These are phyloP conservation scores for Cavia porcellus DNA, from an alignment of 2,113 vertebrate genomes.

Conservation along the genomic window DNA sequence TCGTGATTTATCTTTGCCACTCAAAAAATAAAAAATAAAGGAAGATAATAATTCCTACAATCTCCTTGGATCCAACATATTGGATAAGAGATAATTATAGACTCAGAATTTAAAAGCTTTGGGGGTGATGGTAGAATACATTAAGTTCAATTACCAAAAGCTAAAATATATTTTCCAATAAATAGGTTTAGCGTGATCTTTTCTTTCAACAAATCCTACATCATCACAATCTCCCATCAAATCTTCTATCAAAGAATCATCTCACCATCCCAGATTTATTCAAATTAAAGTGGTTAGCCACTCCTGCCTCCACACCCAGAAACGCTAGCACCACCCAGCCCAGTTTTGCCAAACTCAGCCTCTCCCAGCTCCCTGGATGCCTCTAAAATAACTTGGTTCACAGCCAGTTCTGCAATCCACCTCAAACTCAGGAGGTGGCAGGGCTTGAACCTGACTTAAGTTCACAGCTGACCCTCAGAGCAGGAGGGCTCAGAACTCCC, in stretches of 20 bases:
- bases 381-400: constrained; percentile 66
- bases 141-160: constrained; percentile 15
- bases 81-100: constrained; percentile 27
- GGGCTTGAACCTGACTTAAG: not conserved
- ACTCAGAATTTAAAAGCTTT: constrained; percentile 57
- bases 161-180: constrained; percentile 55
- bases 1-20: constrained; percentile 26
- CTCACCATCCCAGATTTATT: constrained; percentile 69
- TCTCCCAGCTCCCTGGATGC: constrained; percentile 72
- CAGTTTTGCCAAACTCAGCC: constrained; percentile 62
- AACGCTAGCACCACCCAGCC: constrained; percentile 68
- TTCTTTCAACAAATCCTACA: constrained; percentile 37
- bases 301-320: constrained; percentile 78
- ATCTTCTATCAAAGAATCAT: constrained; percentile 62
- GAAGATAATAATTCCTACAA: not conserved
- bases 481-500: not conserved
- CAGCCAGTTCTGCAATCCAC: constrained; percentile 54
- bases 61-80: constrained; percentile 27
- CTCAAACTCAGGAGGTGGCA: not conserved
- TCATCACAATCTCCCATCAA: constrained; percentile 55
- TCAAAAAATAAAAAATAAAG: not conserved
- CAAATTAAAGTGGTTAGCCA: constrained; percentile 74
- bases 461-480: constrained; percentile 19
- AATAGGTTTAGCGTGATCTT: constrained; percentile 44
- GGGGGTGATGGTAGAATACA: constrained; percentile 20